These are phyloP conservation scores for Leptopilina syphax DNA, from an alignment of 2,888 invertebrate genomes.

Conservation along the genomic window DNA sequence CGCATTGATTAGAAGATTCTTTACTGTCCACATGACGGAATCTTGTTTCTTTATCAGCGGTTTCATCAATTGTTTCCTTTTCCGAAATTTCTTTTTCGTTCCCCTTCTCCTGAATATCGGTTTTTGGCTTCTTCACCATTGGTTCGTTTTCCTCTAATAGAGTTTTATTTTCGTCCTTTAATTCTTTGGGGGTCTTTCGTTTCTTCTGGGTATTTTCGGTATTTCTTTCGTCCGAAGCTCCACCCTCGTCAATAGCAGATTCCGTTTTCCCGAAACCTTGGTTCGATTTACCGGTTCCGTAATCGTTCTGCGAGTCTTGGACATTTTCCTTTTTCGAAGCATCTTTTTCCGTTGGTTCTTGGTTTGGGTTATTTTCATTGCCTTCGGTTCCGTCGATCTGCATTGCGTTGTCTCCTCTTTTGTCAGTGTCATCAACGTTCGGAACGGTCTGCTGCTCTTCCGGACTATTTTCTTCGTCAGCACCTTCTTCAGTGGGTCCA, in stretches of 20 bases:
- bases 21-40: conserved; percentile 92
- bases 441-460: conserved; percentile 71
- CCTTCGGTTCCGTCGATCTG: conserved; percentile 77
- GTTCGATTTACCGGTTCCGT: conserved; percentile 85
- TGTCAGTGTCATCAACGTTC: conserved; percentile 72
- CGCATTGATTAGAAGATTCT: conserved; percentile 85
- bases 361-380: conserved; percentile 70
- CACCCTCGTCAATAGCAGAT: conserved; percentile 67
- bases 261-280: conserved; percentile 85
- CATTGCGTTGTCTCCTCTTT: conserved; percentile 76
- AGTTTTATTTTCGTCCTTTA: conserved; percentile 84
- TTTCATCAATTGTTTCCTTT: conserved; percentile 67
- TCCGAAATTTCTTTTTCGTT: conserved; percentile 51
- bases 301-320: conserved; percentile 81
- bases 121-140: conserved; percentile 81
- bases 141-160: conserved; percentile 83
- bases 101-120: conserved; percentile 75
- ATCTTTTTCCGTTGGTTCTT: conserved; percentile 74
- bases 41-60: conserved; percentile 60
- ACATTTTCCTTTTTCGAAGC: conserved; percentile 76
- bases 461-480: conserved; percentile 70
- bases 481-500: conserved; percentile 58
- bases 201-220: conserved; percentile 76
- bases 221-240: conserved; percentile 74
- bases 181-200: conserved; percentile 86